Conservation (phyloP, 2,113 vertebrate genomes). For the Pelusios castaneus region DNA sequence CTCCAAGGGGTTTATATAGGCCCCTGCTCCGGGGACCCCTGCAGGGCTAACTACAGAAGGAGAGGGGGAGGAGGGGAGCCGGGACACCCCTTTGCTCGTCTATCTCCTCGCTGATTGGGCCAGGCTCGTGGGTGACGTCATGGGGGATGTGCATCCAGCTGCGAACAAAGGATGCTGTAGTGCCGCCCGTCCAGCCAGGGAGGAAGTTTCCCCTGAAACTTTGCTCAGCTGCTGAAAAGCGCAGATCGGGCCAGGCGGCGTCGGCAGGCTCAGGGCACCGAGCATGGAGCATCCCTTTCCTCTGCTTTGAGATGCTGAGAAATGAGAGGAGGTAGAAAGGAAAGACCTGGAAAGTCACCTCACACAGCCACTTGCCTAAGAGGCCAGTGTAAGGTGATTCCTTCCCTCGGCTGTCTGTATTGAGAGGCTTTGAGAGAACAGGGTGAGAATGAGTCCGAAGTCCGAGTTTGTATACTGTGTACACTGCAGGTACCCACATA, state of each 20-base stretch:
- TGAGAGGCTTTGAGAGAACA: not conserved
- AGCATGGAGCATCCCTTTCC: no score
- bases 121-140: conserved; percentile 38
- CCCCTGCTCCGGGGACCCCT: not conserved
- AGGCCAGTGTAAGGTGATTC: not conserved
- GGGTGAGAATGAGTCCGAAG: not conserved
- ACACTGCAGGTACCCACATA: no score
- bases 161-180: not conserved
- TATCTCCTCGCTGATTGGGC: conserved; percentile 63
- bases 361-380: not conserved
- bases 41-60: not conserved
- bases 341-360: not conserved
- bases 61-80: not conserved
- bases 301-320: not conserved
- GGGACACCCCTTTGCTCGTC: conserved; percentile 1
- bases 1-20: conserved; percentile 53
- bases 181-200: no score
- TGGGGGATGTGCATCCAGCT: conserved; percentile 46
- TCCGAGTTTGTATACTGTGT: no score
- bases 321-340: not conserved
- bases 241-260: not conserved
- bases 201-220: not conserved
- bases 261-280: no score
- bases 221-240: not conserved
- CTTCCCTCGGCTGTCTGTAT: no score